phyloP scores from a whole-genome alignment of 2,113 vertebrate genomes.

The Balaenoptera acutorostrata region DNA sequence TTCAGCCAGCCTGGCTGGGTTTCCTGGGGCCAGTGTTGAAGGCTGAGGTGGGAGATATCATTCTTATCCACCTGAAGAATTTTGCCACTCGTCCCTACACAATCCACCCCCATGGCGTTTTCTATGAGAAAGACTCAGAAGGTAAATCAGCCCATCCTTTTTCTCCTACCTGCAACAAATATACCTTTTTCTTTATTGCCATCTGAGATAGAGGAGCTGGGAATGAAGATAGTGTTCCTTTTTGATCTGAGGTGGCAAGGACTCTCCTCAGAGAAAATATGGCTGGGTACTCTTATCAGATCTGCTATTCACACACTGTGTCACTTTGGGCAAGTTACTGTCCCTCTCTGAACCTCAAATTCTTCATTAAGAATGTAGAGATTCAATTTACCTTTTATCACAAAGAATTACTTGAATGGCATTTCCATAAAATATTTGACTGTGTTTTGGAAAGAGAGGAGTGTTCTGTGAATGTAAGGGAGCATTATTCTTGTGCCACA shows the following conservation, averaged over 20 bases:
- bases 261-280: background rate
- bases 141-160: conserved; percentile 69
- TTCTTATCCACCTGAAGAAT: conserved; percentile 89
- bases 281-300: background rate
- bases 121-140: conserved; percentile 85
- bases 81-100: conserved; percentile 84
- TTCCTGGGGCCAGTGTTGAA: conserved; percentile 89
- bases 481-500: background rate
- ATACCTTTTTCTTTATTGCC: background rate
- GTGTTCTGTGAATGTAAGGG: background rate
- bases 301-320: background rate
- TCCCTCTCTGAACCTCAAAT: background rate
- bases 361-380: background rate
- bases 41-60: conserved; percentile 88
- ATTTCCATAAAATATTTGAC: background rate
- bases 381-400: background rate
- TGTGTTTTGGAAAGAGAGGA: background rate
- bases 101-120: conserved; percentile 84
- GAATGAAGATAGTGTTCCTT: background rate
- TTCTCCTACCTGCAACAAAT: background rate
- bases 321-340: background rate
- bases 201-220: background rate
- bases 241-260: background rate
- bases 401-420: background rate
- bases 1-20: conserved; percentile 87